These are phyloP conservation scores for Carabus problematicus DNA, from an alignment of 2,888 invertebrate genomes.

Conservation along the genomic window DNA sequence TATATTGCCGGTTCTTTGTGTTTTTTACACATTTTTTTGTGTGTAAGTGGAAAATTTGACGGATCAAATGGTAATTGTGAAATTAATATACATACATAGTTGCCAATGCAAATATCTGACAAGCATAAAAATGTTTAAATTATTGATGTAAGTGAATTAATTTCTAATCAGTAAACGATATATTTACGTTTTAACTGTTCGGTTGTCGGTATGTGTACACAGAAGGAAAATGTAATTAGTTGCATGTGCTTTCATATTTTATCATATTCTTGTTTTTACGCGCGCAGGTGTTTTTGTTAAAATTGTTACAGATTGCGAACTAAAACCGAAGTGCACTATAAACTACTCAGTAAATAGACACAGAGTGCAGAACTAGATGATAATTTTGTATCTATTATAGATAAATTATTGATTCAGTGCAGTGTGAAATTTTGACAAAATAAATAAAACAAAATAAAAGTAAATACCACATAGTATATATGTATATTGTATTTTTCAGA, in stretches of 20 bases:
- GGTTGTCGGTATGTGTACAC: too few species aligned
- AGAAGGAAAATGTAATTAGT: too few species aligned
- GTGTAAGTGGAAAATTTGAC: background rate
- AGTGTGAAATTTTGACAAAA: background rate
- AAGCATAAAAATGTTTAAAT: background rate
- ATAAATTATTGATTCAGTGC: too few species aligned
- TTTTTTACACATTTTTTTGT: too few species aligned
- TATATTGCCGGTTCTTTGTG: too few species aligned
- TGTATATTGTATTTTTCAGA: slow-evolving; percentile 10
- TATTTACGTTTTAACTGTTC: slow-evolving; percentile 4
- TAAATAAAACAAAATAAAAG: background rate
- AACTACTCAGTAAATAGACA: too few species aligned
- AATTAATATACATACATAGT: too few species aligned
- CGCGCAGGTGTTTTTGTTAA: slow-evolving; percentile 79
- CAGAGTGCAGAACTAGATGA: too few species aligned
- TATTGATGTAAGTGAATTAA: background rate
- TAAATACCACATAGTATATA: background rate
- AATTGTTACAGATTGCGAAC: too few species aligned
- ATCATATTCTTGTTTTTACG: slow-evolving; percentile 62
- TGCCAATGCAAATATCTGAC: background rate
- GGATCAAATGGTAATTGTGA: background rate
- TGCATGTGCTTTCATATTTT: too few species aligned
- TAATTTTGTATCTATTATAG: too few species aligned
- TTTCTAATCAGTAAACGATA: slow-evolving; percentile 2
- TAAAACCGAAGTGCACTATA: too few species aligned